Evolutionary conservation across 2,113 vertebrate species (phyloP).

Genomic region (Scomber colias): DNA sequence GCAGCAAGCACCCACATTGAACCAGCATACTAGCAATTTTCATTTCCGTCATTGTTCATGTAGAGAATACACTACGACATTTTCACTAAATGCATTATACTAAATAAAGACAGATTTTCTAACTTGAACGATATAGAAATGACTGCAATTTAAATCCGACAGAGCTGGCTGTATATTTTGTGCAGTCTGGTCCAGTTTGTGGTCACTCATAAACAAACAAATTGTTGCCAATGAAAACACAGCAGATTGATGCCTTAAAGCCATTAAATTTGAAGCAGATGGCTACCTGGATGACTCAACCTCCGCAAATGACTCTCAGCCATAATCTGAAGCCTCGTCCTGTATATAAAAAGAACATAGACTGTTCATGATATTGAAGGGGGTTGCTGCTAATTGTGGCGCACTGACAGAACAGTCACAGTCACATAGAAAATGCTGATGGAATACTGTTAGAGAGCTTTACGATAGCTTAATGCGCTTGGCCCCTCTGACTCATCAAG

Average conservation of each 20-base stretch:
- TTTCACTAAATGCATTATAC: too few species aligned
- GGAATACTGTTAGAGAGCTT: slow-evolving; percentile 64
- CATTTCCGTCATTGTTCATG: not conserved
- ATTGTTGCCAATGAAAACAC: slow-evolving; percentile 24
- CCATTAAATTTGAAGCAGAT: slow-evolving; percentile 43
- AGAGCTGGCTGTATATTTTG: not conserved
- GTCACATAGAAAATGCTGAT: slow-evolving; percentile 58
- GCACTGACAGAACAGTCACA: slow-evolving; percentile 21
- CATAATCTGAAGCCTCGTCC: slow-evolving; percentile 26
- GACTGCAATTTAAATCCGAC: too few species aligned
- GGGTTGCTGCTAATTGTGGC: slow-evolving; percentile 50
- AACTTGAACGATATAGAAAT: not conserved
- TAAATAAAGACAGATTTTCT: not conserved
- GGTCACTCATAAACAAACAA: slow-evolving; percentile 25
- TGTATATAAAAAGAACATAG: slow-evolving; percentile 36
- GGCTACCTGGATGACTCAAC: slow-evolving; percentile 44
- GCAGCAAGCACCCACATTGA: too few species aligned
- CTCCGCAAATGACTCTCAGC: slow-evolving; percentile 21
- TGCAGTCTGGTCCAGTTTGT: not conserved
- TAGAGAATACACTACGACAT: not conserved
- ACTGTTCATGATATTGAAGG: slow-evolving; percentile 26
- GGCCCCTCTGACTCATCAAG: slow-evolving; percentile 72
- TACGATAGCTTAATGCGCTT: slow-evolving; percentile 67
- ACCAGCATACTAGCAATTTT: too few species aligned
- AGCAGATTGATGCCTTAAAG: slow-evolving; percentile 47